Conservation (phyloP, 2,113 vertebrate species). For the Notarius quadriscutis region DNA sequence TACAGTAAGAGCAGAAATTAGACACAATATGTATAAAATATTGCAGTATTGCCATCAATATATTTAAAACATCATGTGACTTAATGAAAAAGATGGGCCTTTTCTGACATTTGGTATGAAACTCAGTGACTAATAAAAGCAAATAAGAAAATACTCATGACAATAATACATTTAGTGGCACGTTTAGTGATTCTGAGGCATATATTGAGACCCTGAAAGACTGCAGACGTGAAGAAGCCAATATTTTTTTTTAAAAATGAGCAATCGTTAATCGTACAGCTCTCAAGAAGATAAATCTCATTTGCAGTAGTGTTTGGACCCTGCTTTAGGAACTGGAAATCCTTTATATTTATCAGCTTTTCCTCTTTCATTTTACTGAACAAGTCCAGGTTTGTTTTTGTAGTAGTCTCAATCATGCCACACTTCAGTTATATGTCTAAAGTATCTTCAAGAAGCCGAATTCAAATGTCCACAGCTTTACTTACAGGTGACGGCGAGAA, state of each 20-base stretch:
- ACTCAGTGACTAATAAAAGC: neutral
- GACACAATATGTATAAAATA: neutral
- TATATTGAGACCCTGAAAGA: neutral
- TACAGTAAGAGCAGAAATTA: neutral
- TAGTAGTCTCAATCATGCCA: no score
- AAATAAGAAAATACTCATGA: neutral
- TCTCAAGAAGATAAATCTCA: neutral
- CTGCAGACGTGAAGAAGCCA: neutral
- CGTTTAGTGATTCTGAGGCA: neutral
- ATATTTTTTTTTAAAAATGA: neutral
- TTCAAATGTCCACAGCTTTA: constrained; percentile 57
- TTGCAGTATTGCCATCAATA: neutral
- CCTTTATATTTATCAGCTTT: neutral
- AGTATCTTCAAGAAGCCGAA: neutral
- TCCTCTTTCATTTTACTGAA: neutral
- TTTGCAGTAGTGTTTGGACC: neutral
- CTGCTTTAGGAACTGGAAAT: neutral
- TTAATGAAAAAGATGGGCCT: neutral
- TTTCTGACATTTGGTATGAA: neutral
- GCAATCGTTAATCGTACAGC: neutral
- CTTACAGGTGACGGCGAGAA: constrained; percentile 69
- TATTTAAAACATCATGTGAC: neutral
- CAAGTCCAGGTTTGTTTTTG: neutral
- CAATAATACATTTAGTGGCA: neutral
- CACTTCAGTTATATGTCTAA: neutral